phyloP scores from a whole-genome alignment of 1,140 invertebrate species.

The Penaeus indicus region DNA sequence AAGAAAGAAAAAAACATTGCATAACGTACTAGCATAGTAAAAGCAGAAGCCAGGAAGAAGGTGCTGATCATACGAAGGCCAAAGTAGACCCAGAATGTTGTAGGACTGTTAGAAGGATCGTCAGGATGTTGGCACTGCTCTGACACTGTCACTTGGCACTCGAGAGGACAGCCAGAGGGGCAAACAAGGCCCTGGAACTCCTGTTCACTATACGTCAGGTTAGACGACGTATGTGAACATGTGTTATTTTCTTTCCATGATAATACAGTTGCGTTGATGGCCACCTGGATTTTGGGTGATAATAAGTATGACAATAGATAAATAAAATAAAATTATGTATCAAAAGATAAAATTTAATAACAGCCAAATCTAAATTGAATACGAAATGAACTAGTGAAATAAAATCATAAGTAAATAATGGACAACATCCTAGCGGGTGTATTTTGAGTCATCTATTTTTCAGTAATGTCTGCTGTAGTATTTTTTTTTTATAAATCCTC shows the following conservation, averaged over 20 bases:
- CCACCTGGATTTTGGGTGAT: neutral
- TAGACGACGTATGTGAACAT: neutral
- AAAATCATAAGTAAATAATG: too few relatives aligned
- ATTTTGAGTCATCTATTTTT: too few relatives aligned
- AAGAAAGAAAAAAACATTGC: neutral
- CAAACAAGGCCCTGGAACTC: neutral
- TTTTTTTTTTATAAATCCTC: too few relatives aligned
- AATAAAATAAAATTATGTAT: neutral
- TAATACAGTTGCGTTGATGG: neutral
- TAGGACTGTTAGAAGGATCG: constrained; percentile 1
- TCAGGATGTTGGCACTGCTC: constrained; percentile 13
- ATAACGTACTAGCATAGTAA: constrained; percentile 78
- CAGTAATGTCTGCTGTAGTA: neutral
- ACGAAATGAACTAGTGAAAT: too few relatives aligned
- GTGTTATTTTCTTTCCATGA: neutral
- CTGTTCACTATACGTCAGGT: neutral
- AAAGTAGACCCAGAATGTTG: constrained; percentile 80
- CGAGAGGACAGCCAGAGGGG: neutral
- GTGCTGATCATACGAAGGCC: constrained; percentile 80
- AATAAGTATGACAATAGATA: neutral
- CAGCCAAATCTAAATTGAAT: too few relatives aligned
- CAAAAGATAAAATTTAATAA: too few relatives aligned
- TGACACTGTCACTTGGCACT: constrained; percentile 7
- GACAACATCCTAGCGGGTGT: too few relatives aligned
- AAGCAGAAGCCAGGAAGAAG: constrained; percentile 76